Evolutionary conservation across 2,113 vertebrate species (phyloP), one percentile per base, ranked within the genome.

Genomic region (Tympanuchus pallidicinctus): DNA sequence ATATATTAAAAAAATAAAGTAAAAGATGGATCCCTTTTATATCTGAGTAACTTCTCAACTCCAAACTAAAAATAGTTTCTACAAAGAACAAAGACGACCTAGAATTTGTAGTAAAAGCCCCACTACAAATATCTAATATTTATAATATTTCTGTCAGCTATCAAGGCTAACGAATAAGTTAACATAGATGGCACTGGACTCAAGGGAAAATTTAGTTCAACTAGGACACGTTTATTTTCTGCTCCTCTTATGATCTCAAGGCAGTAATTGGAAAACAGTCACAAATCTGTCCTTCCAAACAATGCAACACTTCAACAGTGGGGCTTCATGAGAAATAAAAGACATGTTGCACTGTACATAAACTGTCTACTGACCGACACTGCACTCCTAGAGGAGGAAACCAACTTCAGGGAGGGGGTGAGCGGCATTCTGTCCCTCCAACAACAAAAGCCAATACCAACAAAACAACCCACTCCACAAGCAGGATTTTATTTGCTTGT

Each of bases 271-370:
- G 48, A 72, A 4, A 85, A 60, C 22, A 66, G 50, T 76, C 70
- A 85, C 81, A 89, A 90, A 91, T 92, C 75, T 77, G 59, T 69
- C 63, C n/a, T 50, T 89, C 40, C 64, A 60, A 89, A 92, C 74
- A 90, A 66, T 54, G 63, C 75, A 65, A 76, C 91, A 89, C 81
- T 88, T 94, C 79, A 95, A 89, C 84, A 95, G 87, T 45, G 48
- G 3, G 3, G 81, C 45, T 89, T 87, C 50, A 63, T 60, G 84
- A 95, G 77, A 94, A 82, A 92, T 48, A 84, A 66, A 90, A 93
- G 48, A 36, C 66, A 76, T 59, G 71, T 24, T 89, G 86, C 60
- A 48, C 47, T 66, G 61, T 66, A 85, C 54, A 90, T 73, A 84
- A 43, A 81, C 40, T 78, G 52, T 34, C 63, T 69, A 61, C 28